Evolutionary conservation across 2,888 invertebrate genomes (phyloP), one percentile per base, ranked within the genome.

Genomic region (Bellardia pandia): DNA sequence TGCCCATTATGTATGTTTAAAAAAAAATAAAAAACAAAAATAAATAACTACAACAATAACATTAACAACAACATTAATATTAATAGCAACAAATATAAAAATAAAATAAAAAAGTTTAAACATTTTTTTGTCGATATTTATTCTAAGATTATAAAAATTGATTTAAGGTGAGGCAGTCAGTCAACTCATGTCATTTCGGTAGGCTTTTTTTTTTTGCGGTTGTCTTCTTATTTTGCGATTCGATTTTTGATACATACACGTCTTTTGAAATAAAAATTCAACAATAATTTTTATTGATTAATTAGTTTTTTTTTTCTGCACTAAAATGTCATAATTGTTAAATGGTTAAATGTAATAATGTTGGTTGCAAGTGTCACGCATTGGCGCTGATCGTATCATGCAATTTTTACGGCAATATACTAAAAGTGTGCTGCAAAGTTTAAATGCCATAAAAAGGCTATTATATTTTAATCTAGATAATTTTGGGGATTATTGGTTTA

Each of bases 161-260:
- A 85, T 87, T 87, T 87, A 85, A 87, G 86, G 86, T 80, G 86
- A 85, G 86, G 86, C 86, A 79, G 56, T 60, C 86, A 79, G 56
- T 60, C 58, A 79, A 78, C n/a, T 58, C 68, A 75, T 85, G 79
- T 79, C 85, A 85, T 56, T 79, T 62, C 60, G 79, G 85, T 79
- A 85, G 85, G 74, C 85, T 78, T 64, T 58, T 37, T 33, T 33
- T 72, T 60, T 45, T 5, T 56, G 33, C 14, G 33, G 40, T 72
- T 80, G 62, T 53, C 60, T 69, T 53, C 40, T 79, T 71, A 37
- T 53, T 40, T 72, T 42, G 13, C 3, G 42, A 60, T 71, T 80
- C 23, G 23, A 23, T 23, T 62, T 64, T 40, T 62, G 58, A 75
- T 74, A 45, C 53, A 62, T 42, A 62, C 68, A 77, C 45, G 16